A percentile compares a stretch with the other conserved stretches of the same genome.
phyloP scores from a whole-genome alignment of 2,113 vertebrate genomes.

The Vireo altiloquus region DNA sequence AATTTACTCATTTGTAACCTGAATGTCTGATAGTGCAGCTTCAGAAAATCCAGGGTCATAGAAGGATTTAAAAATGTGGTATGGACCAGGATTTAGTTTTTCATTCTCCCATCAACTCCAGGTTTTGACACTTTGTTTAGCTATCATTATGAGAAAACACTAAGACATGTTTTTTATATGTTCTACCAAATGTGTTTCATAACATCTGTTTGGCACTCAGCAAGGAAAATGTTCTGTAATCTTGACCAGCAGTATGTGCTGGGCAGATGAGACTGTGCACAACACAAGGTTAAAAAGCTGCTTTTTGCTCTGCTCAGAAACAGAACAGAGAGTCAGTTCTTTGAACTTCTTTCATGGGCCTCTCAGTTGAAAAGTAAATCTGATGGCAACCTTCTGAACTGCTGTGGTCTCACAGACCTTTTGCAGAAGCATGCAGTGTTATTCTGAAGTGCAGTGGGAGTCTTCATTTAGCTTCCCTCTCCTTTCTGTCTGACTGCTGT shows the following conservation, averaged over 20 bases:
- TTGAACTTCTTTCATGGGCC: not conserved
- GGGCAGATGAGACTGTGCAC: not conserved
- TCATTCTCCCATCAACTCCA: not conserved
- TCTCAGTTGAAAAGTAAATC: not conserved
- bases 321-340: not conserved
- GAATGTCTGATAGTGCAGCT: accelerated
- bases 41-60: not conserved
- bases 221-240: slow-evolving; percentile 41
- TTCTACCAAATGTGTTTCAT: not conserved
- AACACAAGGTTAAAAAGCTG: not conserved
- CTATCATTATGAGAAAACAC: not conserved
- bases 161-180: not conserved
- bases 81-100: not conserved
- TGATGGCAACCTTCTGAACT: not conserved
- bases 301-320: not conserved
- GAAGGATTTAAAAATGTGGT: not conserved
- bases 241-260: not conserved
- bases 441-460: not conserved
- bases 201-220: slow-evolving; percentile 39
- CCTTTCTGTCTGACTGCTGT: not conserved
- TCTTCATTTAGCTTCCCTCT: not conserved
- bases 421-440: not conserved
- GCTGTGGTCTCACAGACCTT: not conserved
- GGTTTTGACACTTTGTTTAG: not conserved
- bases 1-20: not conserved